Conservation (phyloP, 2,797 vertebrate species). For the Clangula hyemalis region DNA sequence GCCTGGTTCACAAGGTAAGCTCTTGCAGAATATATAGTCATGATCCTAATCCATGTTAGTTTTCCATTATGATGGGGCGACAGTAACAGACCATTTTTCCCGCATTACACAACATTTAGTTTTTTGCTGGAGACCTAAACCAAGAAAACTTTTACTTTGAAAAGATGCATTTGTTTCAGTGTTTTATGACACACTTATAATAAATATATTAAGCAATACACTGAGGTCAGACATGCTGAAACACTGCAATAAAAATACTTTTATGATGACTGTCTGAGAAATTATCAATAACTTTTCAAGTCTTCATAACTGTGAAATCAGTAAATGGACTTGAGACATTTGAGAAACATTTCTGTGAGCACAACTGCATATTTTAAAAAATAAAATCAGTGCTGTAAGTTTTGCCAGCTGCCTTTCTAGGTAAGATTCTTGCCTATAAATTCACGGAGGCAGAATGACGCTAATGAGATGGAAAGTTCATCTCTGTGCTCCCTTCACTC, state of each 20-base stretch:
- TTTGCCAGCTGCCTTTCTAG: conserved; percentile 19
- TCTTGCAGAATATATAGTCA: background rate
- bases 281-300: background rate
- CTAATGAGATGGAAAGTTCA: conserved; percentile 12
- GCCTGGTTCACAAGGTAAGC: background rate
- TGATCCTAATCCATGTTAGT: background rate
- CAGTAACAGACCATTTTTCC: background rate
- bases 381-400: background rate
- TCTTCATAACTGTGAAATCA: background rate
- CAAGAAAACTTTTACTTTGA: background rate
- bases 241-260: background rate
- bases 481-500: conserved; percentile 17
- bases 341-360: background rate
- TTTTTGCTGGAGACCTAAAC: background rate
- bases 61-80: background rate
- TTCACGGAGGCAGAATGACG: background rate
- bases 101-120: background rate
- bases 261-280: background rate
- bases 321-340: background rate
- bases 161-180: background rate
- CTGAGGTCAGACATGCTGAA: background rate
- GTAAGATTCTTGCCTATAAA: background rate
- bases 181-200: background rate
- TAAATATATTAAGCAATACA: conserved; percentile 1
- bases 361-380: background rate